Base-by-base conservation (phyloP, 92 coral and sea anemone genomes). In the Porites evermanni region DNA sequence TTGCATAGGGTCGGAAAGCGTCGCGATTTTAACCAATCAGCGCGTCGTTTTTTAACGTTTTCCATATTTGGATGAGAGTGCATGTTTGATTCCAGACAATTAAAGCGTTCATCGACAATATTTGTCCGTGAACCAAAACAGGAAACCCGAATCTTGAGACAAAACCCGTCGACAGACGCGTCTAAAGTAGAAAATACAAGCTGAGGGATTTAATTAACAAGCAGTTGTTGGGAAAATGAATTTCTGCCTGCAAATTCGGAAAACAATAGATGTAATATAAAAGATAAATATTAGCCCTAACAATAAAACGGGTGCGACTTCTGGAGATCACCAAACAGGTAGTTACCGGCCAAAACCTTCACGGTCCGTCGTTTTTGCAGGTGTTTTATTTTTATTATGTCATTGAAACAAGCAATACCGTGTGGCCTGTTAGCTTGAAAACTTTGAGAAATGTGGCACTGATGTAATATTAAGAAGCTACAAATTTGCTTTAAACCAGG, bases 11-110 rank as follows among this genome's bases (percentile, higher is more conserved):
- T 79, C 73, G 84, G 78, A 88, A 47, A 70, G 83, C 83, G 53
- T 56, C 76, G 53, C n/a, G 67, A 12, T 71, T 78, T 50, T 47
- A 67, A 9, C 95, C 95, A 92, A 86, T 92, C 86, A 92, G 64
- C 78, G 44, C 18, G 79, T 74, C 18, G 67, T 24, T 65, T 51
- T 21, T 51, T 54, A 10, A 17, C 75, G 3, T 47, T 88, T 20
- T 64, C 92, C 94, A 84, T 67, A 88, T 88, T 88, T 77, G 94
- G 92, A 50, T 32, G 58, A 3, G 70, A 70, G 32, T 53, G 79
- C 59, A 54, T 24, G 84, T 76, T 84, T 82, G 71, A 84, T 24
- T 79, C 50, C 47, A 67, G 63, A 79, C 89, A 79, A 68, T 77
- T 12, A 26, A 89, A 72, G 69, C 70, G 84, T 53, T 75, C 70